Evolutionary conservation across 2,888 invertebrate genomes (phyloP).

Genomic region (Lumbricus terrestris): DNA sequence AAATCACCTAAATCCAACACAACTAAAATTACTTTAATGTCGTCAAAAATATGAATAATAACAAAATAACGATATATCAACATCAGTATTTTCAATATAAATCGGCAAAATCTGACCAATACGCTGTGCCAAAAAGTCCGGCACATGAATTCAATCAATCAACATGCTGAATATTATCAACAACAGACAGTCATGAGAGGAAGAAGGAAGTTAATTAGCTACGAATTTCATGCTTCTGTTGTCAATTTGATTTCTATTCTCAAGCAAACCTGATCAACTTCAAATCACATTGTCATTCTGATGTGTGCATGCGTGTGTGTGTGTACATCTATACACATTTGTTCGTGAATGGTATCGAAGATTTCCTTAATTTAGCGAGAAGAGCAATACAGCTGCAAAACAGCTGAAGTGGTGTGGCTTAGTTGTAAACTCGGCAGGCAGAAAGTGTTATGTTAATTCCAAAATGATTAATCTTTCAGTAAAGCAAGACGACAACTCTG

Average conservation of each 20-base stretch:
- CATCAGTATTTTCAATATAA: background rate
- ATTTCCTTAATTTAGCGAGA: no score
- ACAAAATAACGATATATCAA: background rate
- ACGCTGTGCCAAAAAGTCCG: background rate
- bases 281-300: background rate
- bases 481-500: background rate
- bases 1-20: background rate
- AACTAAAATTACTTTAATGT: background rate
- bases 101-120: background rate
- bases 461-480: background rate
- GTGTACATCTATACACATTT: background rate
- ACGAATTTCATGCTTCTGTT: background rate
- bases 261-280: background rate
- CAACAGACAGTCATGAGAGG: background rate
- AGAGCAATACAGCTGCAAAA: background rate
- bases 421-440: background rate
- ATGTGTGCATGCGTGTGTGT: background rate
- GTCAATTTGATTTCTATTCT: background rate
- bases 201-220: background rate
- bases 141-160: slow-evolving; percentile 3
- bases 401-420: background rate
- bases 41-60: background rate
- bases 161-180: background rate
- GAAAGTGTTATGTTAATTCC: background rate
- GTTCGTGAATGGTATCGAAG: background rate